Conservation (phyloP, 2,888 invertebrate genomes). For the Drosophila nr. fundita region DNA sequence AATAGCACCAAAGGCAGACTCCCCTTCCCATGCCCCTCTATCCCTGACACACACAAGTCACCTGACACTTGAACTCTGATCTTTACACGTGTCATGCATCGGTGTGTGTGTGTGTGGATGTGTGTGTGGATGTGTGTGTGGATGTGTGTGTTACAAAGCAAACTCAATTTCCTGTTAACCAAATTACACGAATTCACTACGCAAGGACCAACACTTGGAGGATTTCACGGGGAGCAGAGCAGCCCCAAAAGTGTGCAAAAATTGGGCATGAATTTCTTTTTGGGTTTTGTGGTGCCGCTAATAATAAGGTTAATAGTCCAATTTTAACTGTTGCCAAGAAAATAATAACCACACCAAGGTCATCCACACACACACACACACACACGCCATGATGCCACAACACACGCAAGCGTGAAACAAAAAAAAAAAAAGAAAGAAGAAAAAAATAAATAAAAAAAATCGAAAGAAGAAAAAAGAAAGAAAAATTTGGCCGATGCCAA, state of each 20-base stretch:
- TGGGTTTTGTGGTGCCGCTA: conserved; percentile 1
- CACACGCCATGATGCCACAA: neutral
- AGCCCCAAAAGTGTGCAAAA: conserved; percentile 33
- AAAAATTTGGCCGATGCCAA: conserved; percentile 51
- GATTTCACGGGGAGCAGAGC: conserved; percentile 16
- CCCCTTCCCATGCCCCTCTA: neutral
- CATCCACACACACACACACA: conserved; percentile 8
- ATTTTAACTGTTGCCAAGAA: conserved; percentile 20
- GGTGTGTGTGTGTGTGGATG: conserved; percentile 7
- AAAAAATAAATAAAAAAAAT: neutral
- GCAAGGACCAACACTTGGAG: conserved; percentile 9
- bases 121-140: neutral
- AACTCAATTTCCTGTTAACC: conserved; percentile 62
- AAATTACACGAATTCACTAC: conserved; percentile 57
- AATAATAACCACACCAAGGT: conserved; percentile 29
- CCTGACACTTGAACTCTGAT: conserved; percentile 13
- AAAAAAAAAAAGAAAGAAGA: neutral
- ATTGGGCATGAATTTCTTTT: conserved; percentile 11
- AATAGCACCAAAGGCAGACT: conserved; percentile 40
- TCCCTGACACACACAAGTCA: conserved; percentile 8
- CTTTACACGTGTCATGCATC: conserved; percentile 1
- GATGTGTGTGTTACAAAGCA: conserved; percentile 21
- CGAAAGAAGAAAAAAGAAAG: neutral
- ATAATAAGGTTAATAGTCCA: conserved; percentile 31
- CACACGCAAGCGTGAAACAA: neutral